Conservation (phyloP, 2,113 vertebrate genomes). For the Grantiella picta region DNA sequence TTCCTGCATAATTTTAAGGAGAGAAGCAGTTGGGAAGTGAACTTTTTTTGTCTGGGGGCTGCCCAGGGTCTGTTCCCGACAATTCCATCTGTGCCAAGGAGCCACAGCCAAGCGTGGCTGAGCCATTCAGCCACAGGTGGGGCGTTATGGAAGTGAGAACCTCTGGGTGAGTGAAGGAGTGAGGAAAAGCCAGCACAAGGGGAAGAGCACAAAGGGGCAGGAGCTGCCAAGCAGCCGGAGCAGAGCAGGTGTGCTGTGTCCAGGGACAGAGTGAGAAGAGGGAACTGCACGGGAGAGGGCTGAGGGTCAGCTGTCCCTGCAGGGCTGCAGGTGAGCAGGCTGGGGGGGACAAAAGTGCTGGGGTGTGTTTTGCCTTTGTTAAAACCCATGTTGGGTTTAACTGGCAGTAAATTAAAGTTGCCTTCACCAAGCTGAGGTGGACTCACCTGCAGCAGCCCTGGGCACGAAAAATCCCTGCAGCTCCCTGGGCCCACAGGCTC, state of each 20-base stretch:
- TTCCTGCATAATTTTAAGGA: background rate
- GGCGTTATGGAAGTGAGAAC: background rate
- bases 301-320: too few relatives aligned
- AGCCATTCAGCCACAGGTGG: background rate
- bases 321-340: background rate
- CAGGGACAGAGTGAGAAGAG: accelerated
- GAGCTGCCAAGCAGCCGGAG: accelerated
- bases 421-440: accelerated
- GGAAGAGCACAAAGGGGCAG: background rate
- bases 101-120: accelerated
- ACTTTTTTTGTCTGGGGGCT: background rate
- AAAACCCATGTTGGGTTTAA: accelerated
- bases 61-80: accelerated
- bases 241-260: background rate
- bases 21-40: background rate
- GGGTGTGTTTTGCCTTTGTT: background rate
- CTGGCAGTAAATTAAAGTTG: accelerated
- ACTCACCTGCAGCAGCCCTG: accelerated
- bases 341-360: too few relatives aligned
- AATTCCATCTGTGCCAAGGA: background rate
- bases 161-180: background rate
- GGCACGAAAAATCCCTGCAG: background rate
- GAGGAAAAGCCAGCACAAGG: background rate
- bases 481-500: too few relatives aligned
- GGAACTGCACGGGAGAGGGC: background rate